Evolutionary conservation across 2,113 vertebrate species (phyloP).

Genomic region (Sialia sialis): DNA sequence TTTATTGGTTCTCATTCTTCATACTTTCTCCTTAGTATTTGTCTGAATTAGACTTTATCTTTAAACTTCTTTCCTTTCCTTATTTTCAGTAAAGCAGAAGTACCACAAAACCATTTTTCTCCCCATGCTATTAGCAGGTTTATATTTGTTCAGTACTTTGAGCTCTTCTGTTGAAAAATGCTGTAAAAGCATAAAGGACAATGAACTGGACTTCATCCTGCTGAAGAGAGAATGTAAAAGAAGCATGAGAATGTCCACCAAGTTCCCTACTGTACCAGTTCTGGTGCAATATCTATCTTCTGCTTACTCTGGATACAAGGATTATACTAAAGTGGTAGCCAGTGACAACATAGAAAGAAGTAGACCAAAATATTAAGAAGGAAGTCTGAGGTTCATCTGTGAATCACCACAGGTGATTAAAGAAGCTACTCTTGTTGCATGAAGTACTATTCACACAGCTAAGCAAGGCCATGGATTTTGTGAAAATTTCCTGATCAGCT

Average conservation of each 20-base stretch:
- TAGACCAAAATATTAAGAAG: background rate
- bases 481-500: background rate
- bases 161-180: background rate
- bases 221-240: background rate
- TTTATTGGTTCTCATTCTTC: background rate
- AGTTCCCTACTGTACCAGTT: background rate
- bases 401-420: background rate
- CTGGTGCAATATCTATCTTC: background rate
- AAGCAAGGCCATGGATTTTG: background rate
- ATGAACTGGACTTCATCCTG: background rate
- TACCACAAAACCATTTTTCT: background rate
- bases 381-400: background rate
- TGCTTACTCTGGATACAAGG: background rate
- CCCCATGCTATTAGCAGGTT: background rate
- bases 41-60: background rate
- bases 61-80: background rate
- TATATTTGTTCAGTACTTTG: background rate
- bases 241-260: background rate
- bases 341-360: background rate
- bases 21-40: background rate
- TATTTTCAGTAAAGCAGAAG: background rate
- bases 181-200: background rate
- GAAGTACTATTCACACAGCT: background rate
- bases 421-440: background rate
- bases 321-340: background rate